Conservation (phyloP, 2,888 invertebrate genomes). For the Diachrysia chrysitis region DNA sequence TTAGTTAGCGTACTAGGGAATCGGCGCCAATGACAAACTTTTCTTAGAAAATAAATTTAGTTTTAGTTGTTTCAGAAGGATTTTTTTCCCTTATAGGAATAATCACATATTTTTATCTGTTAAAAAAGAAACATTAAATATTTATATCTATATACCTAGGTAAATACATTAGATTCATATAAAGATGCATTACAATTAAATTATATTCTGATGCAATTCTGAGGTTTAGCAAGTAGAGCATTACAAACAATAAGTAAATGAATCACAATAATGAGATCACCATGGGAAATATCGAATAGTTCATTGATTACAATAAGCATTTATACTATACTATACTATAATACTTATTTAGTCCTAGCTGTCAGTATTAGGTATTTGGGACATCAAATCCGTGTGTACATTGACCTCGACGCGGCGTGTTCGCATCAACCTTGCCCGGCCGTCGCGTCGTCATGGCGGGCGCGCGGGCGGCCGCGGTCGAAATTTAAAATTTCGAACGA, state of each 20-base stretch:
- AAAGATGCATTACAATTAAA: slow-evolving; percentile 32
- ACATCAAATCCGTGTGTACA: slow-evolving; percentile 83
- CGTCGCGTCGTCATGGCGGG: slow-evolving; percentile 61
- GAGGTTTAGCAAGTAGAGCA: slow-evolving; percentile 39
- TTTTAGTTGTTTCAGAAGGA: too few species aligned
- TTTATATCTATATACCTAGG: too few species aligned
- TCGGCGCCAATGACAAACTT: too few species aligned
- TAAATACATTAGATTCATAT: too few species aligned
- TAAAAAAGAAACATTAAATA: too few species aligned
- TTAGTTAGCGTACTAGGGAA: too few species aligned
- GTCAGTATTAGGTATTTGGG: slow-evolving; percentile 82
- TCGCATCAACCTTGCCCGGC: slow-evolving; percentile 79
- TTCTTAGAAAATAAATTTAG: too few species aligned
- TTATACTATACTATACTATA: slow-evolving; percentile 37
- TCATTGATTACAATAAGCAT: slow-evolving; percentile 40
- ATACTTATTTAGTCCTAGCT: slow-evolving; percentile 59
- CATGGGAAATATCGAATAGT: slow-evolving; percentile 57
- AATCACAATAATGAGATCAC: slow-evolving; percentile 62
- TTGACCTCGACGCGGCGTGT: slow-evolving; percentile 80
- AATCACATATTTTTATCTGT: too few species aligned
- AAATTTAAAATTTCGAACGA: slow-evolving; percentile 64
- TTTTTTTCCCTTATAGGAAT: too few species aligned
- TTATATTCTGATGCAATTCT: slow-evolving; percentile 37
- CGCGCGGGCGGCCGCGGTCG: slow-evolving; percentile 66
- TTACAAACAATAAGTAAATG: slow-evolving; percentile 49